Percentiles rank a stretch among this genome's conserved stretches.
phyloP scores from a whole-genome alignment of 2,797 vertebrate genomes.

The Notoglanidium macrostoma region DNA sequence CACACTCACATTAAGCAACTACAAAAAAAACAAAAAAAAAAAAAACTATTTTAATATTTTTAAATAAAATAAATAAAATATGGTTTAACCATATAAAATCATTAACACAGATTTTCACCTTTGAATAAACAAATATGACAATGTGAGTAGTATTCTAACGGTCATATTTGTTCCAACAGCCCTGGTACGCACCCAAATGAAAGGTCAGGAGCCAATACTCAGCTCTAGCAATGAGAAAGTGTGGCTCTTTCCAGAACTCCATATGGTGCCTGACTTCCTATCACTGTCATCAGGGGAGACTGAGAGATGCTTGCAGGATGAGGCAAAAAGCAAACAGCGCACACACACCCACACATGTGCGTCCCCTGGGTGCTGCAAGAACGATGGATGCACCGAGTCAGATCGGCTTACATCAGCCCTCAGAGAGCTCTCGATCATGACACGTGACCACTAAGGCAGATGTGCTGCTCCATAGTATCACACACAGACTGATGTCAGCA shows the following conservation, averaged over 20 bases:
- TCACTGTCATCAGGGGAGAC: slow-evolving; percentile 39
- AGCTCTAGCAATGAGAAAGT: slow-evolving; percentile 28
- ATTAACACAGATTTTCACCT: neutral
- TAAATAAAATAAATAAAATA: slow-evolving; percentile 2
- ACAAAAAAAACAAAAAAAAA: neutral
- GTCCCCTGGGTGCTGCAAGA: slow-evolving; percentile 39
- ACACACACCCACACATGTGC: slow-evolving; percentile 21
- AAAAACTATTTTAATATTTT: neutral
- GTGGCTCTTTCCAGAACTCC: slow-evolving; percentile 12
- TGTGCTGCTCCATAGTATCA: slow-evolving; percentile 67
- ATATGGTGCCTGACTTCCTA: slow-evolving; percentile 43
- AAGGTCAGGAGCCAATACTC: slow-evolving; percentile 27
- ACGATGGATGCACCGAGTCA: slow-evolving; percentile 73
- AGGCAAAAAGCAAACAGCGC: slow-evolving; percentile 19
- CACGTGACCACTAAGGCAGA: slow-evolving; percentile 69
- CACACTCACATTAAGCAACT: too few species aligned
- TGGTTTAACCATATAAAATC: neutral
- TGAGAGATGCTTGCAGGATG: slow-evolving; percentile 46
- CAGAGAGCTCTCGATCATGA: slow-evolving; percentile 63
- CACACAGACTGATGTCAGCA: slow-evolving; percentile 48
- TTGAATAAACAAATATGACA: neutral
- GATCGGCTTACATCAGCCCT: slow-evolving; percentile 72
- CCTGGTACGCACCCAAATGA: slow-evolving; percentile 37
- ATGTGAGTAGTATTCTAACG: neutral
- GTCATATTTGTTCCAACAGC: neutral